Conservation (phyloP, 2,888 invertebrate genomes). For the Eremobia ochroleuca region DNA sequence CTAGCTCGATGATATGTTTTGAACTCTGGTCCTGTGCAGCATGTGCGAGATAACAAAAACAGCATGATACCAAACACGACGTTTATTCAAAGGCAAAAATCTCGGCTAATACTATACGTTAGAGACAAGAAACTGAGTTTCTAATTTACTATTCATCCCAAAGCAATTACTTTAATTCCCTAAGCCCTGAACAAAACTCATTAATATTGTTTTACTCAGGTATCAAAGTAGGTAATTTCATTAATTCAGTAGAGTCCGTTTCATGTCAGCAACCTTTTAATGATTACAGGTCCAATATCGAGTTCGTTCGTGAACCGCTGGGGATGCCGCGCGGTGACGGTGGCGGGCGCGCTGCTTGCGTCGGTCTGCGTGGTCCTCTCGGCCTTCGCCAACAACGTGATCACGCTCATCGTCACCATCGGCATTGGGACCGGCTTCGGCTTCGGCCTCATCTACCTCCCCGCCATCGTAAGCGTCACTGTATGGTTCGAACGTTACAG, state of each 20-base stretch:
- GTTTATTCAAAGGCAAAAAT: constrained; percentile 25
- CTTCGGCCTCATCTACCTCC: constrained; percentile 99
- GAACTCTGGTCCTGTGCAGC: constrained; percentile 39
- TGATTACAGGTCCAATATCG: constrained; percentile 96
- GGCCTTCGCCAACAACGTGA: constrained; percentile 95
- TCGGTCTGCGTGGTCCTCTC: constrained; percentile 95
- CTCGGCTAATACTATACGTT: background rate
- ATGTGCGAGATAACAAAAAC: constrained; percentile 50
- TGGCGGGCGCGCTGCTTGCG: constrained; percentile 96
- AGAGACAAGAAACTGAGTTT: background rate
- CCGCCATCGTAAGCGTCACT: constrained; percentile 99
- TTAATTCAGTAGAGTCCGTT: background rate
- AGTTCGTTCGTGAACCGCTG: constrained; percentile 98
- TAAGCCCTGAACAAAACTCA: background rate
- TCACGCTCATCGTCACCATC: constrained; percentile 97
- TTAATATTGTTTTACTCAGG: constrained; percentile 1
- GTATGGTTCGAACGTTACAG: constrained; percentile 98
- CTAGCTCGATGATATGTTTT: constrained; percentile 35
- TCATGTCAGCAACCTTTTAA: constrained; percentile 14
- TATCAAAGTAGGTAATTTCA: background rate
- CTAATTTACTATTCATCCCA: constrained; percentile 10
- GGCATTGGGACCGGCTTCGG: constrained; percentile 98
- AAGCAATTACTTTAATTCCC: constrained; percentile 25
- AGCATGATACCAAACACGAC: constrained; percentile 34
- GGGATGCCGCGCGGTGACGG: constrained; percentile 97